A percentile compares a stretch with the other conserved stretches of the same genome.
phyloP scores from a whole-genome alignment of 2,113 vertebrate species.

The Neopipo cinnamomea region DNA sequence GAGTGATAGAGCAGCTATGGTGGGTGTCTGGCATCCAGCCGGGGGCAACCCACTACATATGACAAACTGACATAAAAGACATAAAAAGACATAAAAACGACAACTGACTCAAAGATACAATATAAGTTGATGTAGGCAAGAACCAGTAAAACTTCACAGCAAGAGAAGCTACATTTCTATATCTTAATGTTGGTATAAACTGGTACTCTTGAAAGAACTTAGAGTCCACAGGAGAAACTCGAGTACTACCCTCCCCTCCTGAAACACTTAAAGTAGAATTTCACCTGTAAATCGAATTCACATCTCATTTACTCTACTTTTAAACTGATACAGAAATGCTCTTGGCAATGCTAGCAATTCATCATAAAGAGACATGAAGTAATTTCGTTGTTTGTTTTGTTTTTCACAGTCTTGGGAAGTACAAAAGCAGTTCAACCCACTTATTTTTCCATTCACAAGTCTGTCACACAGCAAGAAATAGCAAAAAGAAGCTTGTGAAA shows the following conservation, averaged over 20 bases:
- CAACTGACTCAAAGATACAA: not conserved
- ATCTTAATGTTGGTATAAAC: not conserved
- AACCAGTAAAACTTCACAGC: not conserved
- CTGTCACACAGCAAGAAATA: not conserved
- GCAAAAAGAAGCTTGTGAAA: not conserved
- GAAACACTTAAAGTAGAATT: not conserved
- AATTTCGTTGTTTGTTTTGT: not conserved
- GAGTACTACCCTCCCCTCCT: rapidly evolving
- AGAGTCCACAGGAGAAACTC: not conserved
- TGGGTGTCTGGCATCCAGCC: not conserved
- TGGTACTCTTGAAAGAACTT: not conserved
- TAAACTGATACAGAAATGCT: not conserved
- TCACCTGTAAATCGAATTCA: not conserved
- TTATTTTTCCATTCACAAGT: not conserved
- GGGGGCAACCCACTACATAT: not conserved
- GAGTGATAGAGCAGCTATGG: not conserved
- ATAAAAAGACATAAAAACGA: too few relatives aligned
- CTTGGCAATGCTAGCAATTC: not conserved
- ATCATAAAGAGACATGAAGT: not conserved
- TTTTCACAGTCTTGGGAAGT: not conserved
- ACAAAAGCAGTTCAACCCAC: not conserved
- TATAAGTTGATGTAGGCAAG: not conserved
- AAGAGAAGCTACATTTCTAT: not conserved
- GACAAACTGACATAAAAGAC: not conserved
- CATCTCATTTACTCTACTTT: not conserved